Percentiles rank a stretch among this genome's conserved stretches.
Conservation (phyloP, 2,797 vertebrate species). For the Rhinogobio ventralis region DNA sequence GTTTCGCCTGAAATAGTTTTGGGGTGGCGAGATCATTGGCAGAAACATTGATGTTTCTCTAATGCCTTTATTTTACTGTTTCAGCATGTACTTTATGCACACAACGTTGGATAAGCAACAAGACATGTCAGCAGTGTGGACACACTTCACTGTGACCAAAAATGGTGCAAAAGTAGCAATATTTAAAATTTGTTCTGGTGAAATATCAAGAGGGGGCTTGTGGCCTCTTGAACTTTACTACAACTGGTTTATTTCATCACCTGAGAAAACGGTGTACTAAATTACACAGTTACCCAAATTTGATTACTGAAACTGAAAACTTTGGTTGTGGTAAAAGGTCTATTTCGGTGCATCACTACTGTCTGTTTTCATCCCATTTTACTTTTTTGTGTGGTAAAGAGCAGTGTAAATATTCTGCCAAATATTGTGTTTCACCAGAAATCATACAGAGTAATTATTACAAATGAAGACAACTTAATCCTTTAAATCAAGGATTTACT, state of each 20-base stretch:
- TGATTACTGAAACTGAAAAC: background rate
- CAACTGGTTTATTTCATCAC: background rate
- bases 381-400: background rate
- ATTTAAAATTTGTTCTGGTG: background rate
- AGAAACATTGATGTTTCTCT: background rate
- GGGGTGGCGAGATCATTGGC: background rate
- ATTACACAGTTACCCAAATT: background rate
- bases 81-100: background rate
- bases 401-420: background rate
- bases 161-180: background rate
- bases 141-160: background rate
- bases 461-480: background rate
- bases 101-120: background rate
- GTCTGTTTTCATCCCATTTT: background rate
- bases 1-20: background rate
- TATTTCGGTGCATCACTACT: background rate
- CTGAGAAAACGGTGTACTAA: background rate
- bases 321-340: background rate
- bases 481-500: slow-evolving; percentile 2
- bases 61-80: background rate
- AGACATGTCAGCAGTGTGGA: background rate
- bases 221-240: background rate
- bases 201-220: background rate
- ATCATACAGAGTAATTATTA: background rate
- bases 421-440: background rate